A percentile compares a stretch with the other conserved stretches of the same genome.
Conservation (phyloP, 2,888 invertebrate species). For the Metellina segmentata region DNA sequence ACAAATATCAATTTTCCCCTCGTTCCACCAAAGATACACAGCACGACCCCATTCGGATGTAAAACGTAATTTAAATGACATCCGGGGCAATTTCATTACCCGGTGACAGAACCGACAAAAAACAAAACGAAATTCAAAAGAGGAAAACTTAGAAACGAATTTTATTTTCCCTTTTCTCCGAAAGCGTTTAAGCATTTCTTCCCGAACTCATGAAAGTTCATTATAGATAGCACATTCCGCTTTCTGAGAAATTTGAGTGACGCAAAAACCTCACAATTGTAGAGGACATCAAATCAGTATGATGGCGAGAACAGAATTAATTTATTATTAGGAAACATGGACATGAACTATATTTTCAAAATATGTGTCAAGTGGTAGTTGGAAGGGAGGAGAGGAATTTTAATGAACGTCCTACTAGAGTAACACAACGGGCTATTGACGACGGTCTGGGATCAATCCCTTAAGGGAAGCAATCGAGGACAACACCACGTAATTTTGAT, state of each 20-base stretch:
- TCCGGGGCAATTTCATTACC: conserved; percentile 3
- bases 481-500: too few relatives aligned
- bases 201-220: background rate
- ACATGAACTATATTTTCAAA: too few relatives aligned
- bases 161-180: background rate
- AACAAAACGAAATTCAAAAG: background rate
- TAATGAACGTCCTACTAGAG: too few relatives aligned
- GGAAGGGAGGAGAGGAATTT: too few relatives aligned
- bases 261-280: background rate
- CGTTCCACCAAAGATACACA: background rate
- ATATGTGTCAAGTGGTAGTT: too few relatives aligned
- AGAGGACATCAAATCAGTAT: too few relatives aligned
- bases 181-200: background rate
- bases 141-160: background rate
- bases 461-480: too few relatives aligned
- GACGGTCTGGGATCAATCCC: too few relatives aligned
- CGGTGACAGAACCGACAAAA: background rate
- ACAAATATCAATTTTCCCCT: background rate
- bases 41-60: conserved; percentile 17
- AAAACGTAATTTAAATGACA: conserved; percentile 26
- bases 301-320: too few relatives aligned
- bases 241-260: conserved; percentile 14
- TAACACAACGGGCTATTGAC: too few relatives aligned
- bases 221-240: background rate
- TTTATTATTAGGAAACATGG: too few relatives aligned